Percentiles rank a stretch among this genome's conserved stretches.
phyloP scores from a whole-genome alignment of 2,888 invertebrate genomes.

The Agelastica alni region DNA sequence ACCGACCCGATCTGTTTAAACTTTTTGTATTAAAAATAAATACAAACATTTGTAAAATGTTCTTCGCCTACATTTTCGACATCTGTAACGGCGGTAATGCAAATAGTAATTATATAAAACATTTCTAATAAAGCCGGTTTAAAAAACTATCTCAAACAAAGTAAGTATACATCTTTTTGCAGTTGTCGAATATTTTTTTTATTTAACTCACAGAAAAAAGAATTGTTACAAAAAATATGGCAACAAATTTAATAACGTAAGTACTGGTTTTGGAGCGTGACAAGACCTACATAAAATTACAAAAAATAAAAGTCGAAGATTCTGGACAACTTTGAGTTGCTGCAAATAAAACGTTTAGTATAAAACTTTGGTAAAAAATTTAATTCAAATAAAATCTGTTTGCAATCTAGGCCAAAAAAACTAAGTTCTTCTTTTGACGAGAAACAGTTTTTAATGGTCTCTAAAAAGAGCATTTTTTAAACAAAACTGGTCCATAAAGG shows the following conservation, averaged over 20 bases:
- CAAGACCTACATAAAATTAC: conserved; percentile 3
- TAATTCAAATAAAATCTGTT: conserved; percentile 9
- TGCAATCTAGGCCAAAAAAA: conserved; percentile 10
- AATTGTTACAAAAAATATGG: conserved; percentile 7
- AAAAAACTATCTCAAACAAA: conserved; percentile 1
- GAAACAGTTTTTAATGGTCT: too few relatives aligned
- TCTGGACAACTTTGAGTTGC: conserved; percentile 2
- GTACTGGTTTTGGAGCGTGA: conserved; percentile 16
- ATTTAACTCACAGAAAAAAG: conserved; percentile 8
- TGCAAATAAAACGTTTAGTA: conserved; percentile 17
- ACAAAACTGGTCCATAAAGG: too few relatives aligned
- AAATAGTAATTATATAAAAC: too few relatives aligned
- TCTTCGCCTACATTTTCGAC: too few relatives aligned
- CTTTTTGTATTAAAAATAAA: too few relatives aligned
- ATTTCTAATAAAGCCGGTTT: too few relatives aligned
- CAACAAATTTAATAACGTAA: conserved; percentile 15
- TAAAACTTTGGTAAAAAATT: conserved; percentile 15
- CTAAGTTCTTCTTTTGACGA: background rate
- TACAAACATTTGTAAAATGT: too few relatives aligned
- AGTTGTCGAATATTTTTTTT: conserved; percentile 8
- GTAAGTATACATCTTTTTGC: conserved; percentile 3
- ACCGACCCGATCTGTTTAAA: too few relatives aligned
- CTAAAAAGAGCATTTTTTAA: too few relatives aligned
- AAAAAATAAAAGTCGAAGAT: conserved; percentile 5
- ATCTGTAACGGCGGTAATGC: too few relatives aligned